A percentile compares a stretch with the other conserved stretches of the same genome.
These are phyloP conservation scores for Galendromus occidentalis DNA, from an alignment of 1,140 invertebrate genomes.

Conservation along the genomic window DNA sequence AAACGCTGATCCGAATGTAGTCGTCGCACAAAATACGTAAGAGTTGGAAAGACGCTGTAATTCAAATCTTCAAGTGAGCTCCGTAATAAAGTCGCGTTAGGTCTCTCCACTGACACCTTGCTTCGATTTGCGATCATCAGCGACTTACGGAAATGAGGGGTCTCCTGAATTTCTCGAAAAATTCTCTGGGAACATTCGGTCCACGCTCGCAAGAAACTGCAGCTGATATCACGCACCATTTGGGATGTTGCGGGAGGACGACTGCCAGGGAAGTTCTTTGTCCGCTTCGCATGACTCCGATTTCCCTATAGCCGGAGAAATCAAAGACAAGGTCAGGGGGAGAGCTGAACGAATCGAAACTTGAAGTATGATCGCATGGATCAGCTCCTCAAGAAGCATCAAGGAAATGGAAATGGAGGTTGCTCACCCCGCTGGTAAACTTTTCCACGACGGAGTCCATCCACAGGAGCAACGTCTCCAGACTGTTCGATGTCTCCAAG, in stretches of 20 bases:
- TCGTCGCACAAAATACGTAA: conserved; percentile 36
- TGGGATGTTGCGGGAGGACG: not conserved
- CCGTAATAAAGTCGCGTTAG: too few species aligned
- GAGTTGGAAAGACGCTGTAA: conserved; percentile 34
- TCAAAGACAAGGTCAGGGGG: too few species aligned
- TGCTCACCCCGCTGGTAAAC: not conserved
- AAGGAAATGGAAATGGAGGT: too few species aligned
- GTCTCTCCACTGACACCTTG: too few species aligned
- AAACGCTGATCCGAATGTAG: conserved; percentile 33
- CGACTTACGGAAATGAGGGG: too few species aligned
- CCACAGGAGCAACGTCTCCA: not conserved
- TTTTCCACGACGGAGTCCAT: conserved; percentile 2
- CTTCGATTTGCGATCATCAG: too few species aligned
- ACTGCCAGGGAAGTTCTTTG: not conserved
- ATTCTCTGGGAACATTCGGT: not conserved
- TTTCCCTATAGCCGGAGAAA: not conserved
- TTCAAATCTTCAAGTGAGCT: too few species aligned
- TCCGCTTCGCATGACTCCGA: not conserved
- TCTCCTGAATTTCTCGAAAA: not conserved
- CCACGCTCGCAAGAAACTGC: not conserved
- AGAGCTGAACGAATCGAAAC: too few species aligned
- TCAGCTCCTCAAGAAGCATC: too few species aligned
- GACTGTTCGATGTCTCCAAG: conserved; percentile 3
- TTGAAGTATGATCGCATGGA: too few species aligned
- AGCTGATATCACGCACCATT: not conserved